phyloP scores from a whole-genome alignment of 2,888 invertebrate species.

The Tetranychus truncatus region DNA sequence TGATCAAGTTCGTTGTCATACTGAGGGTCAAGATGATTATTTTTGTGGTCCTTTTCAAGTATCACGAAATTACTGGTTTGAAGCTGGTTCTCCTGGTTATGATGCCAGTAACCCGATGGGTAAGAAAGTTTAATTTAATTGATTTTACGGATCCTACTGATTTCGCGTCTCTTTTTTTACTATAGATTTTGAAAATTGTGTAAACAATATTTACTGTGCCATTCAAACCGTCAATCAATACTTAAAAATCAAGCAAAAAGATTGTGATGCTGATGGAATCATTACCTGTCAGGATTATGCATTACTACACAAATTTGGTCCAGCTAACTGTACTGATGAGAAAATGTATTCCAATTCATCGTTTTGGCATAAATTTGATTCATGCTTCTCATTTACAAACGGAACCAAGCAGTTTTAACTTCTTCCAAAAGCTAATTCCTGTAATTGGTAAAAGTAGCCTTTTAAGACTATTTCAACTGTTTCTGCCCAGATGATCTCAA shows the following conservation, averaged over 20 bases:
- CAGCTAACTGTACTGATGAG: slow-evolving; percentile 12
- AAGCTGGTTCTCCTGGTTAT: slow-evolving; percentile 17
- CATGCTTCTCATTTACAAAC: background rate
- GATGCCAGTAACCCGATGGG: slow-evolving; percentile 18
- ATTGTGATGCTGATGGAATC: slow-evolving; percentile 18
- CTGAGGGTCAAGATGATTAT: slow-evolving; percentile 15
- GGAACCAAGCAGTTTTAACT: background rate
- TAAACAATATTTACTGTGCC: slow-evolving; percentile 18
- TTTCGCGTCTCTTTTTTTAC: background rate
- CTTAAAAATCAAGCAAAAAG: slow-evolving; percentile 12
- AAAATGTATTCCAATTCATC: background rate
- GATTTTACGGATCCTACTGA: background rate
- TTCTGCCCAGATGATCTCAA: background rate
- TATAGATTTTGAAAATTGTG: slow-evolving; percentile 18
- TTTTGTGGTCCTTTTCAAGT: slow-evolving; percentile 22
- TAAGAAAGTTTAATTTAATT: slow-evolving; percentile 10
- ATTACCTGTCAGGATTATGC: slow-evolving; percentile 20
- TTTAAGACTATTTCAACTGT: too few relatives aligned
- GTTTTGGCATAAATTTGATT: slow-evolving; percentile 3
- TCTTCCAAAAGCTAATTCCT: background rate
- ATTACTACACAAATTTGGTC: slow-evolving; percentile 13
- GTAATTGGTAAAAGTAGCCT: too few relatives aligned
- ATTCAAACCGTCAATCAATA: slow-evolving; percentile 18
- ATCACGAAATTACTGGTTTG: slow-evolving; percentile 17
- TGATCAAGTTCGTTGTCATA: slow-evolving; percentile 19